These are phyloP conservation scores for Corvus cornix DNA, from an alignment of 2,113 vertebrate genomes.

Conservation along the genomic window DNA sequence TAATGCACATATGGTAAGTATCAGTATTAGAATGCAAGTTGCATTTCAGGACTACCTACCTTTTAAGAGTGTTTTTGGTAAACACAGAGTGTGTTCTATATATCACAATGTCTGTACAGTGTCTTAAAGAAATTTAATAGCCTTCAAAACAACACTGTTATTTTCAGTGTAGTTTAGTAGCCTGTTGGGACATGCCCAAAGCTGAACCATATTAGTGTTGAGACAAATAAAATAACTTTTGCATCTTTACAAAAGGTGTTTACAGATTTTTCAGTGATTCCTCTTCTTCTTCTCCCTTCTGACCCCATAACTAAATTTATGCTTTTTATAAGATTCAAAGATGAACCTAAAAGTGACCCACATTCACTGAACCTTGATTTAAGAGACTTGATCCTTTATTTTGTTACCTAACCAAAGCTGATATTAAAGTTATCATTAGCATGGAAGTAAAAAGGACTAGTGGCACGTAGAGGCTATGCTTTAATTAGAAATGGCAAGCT, in stretches of 20 bases:
- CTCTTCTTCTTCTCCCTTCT: background rate
- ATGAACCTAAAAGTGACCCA: background rate
- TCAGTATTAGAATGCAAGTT: conserved; percentile 74
- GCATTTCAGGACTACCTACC: background rate
- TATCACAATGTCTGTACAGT: conserved; percentile 2
- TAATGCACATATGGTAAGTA: conserved; percentile 93
- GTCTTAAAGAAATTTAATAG: background rate
- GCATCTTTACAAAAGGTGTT: background rate
- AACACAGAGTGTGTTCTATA: background rate
- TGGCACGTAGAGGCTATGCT: background rate
- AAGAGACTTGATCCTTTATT: background rate
- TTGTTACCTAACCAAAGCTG: background rate
- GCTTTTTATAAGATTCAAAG: background rate
- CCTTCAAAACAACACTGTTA: background rate
- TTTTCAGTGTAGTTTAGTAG: background rate
- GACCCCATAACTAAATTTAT: background rate
- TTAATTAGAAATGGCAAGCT: background rate
- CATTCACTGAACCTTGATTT: background rate
- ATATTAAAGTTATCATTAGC: background rate
- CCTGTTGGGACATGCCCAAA: background rate
- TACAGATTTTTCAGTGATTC: background rate
- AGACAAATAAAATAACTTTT: background rate
- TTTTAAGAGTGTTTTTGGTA: conserved; percentile 21
- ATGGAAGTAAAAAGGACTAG: background rate
- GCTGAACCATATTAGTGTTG: background rate